Evolutionary conservation across 2,797 vertebrate genomes (phyloP).

Genomic region (Hylomyscus alleni): DNA sequence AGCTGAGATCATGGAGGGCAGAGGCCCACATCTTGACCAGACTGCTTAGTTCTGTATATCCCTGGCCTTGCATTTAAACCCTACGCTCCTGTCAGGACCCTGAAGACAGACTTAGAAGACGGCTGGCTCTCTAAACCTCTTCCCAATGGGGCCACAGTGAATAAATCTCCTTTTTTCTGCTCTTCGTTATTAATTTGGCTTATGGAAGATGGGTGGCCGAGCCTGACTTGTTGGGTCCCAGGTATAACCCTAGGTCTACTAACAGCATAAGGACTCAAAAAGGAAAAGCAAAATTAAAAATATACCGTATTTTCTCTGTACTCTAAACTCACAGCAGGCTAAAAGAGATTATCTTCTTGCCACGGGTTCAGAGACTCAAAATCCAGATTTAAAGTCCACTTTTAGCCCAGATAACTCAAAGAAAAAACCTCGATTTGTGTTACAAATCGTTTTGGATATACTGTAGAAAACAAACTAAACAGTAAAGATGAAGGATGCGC

Average conservation of each 20-base stretch:
- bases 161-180: neutral
- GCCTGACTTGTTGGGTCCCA: neutral
- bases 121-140: neutral
- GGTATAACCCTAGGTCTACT: neutral
- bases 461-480: constrained; percentile 62
- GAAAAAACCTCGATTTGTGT: neutral
- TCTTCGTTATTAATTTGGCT: neutral
- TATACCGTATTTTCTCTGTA: neutral
- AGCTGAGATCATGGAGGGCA: neutral
- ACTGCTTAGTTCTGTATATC: neutral
- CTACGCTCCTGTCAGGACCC: neutral
- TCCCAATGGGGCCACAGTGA: neutral
- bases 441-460: constrained; percentile 54
- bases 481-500: neutral
- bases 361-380: constrained; percentile 6
- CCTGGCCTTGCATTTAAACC: neutral
- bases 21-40: neutral
- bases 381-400: constrained; percentile 22
- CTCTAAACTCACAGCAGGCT: constrained; percentile 1
- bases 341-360: constrained; percentile 40
- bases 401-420: neutral
- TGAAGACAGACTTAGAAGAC: neutral
- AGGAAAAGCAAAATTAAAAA: neutral
- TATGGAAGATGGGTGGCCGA: neutral
- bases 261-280: neutral